phyloP scores from a whole-genome alignment of 2,888 invertebrate species.

The Copidosoma aretas region DNA sequence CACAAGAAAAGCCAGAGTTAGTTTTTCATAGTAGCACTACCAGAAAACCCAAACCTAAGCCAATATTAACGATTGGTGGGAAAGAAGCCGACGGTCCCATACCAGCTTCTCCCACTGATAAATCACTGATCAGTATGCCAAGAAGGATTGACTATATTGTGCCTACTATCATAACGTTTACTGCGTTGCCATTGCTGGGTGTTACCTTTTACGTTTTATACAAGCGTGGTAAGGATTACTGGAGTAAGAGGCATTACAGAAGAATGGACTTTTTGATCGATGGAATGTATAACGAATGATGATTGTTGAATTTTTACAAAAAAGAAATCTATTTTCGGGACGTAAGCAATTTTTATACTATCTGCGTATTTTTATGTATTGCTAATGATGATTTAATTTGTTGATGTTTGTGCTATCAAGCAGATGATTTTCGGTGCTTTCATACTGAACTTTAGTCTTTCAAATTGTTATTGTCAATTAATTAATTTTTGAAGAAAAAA shows the following conservation, averaged over 20 bases:
- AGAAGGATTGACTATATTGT: constrained; percentile 70
- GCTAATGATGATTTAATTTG: no score
- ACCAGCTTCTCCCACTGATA: constrained; percentile 50
- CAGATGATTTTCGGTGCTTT: no score
- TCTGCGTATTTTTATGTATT: no score
- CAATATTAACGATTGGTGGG: constrained; percentile 64
- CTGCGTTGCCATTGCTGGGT: constrained; percentile 77
- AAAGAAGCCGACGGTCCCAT: constrained; percentile 57
- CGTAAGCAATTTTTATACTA: constrained; percentile 28
- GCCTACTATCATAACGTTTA: constrained; percentile 76
- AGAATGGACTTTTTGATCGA: constrained; percentile 89
- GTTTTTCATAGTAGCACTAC: not conserved
- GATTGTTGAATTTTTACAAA: constrained; percentile 21
- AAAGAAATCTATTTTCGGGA: constrained; percentile 26
- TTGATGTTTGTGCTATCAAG: no score
- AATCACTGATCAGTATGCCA: constrained; percentile 50
- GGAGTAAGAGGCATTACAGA: constrained; percentile 85
- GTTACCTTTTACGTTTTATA: constrained; percentile 72
- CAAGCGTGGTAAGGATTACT: constrained; percentile 79
- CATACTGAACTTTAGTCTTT: no score
- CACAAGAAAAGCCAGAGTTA: constrained; percentile 4
- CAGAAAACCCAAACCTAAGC: constrained; percentile 59
- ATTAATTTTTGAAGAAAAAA: no score
- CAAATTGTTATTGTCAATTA: no score
- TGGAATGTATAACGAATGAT: constrained; percentile 84